Evolutionary conservation across 1,140 invertebrate species (phyloP).

Genomic region (Cyrtorhinus lividipennis): DNA sequence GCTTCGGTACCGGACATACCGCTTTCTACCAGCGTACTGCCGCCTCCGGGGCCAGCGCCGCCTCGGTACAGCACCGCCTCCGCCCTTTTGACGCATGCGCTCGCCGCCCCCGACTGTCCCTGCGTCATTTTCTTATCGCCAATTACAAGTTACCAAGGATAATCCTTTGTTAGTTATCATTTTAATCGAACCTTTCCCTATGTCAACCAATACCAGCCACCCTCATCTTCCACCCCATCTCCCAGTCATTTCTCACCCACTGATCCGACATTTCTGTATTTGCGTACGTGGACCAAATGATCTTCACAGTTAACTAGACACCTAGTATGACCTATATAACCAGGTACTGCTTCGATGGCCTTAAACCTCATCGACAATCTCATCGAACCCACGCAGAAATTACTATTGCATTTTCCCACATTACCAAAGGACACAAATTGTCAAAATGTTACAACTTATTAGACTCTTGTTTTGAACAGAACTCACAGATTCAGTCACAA

Average conservation of each 20-base stretch:
- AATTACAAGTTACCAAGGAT: neutral
- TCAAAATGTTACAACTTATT: no score
- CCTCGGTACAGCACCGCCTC: neutral
- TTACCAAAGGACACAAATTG: no score
- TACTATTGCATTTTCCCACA: no score
- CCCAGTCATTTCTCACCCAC: neutral
- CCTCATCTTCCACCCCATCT: neutral
- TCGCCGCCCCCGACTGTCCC: constrained; percentile 1
- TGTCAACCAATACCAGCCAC: neutral
- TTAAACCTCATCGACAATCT: no score
- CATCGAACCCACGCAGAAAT: no score
- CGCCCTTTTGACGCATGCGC: neutral
- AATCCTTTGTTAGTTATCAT: neutral
- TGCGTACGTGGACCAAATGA: no score
- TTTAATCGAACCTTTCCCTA: neutral
- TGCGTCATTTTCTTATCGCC: neutral
- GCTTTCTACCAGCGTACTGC: neutral
- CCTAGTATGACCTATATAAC: no score
- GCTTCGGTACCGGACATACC: constrained; percentile 7
- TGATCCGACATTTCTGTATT: no score
- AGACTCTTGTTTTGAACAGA: no score
- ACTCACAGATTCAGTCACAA: no score
- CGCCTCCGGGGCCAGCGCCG: neutral
- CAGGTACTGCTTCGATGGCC: no score
- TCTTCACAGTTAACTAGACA: no score